Base-by-base conservation (phyloP, 2,113 vertebrate species). In the Catagonus wagneri region DNA sequence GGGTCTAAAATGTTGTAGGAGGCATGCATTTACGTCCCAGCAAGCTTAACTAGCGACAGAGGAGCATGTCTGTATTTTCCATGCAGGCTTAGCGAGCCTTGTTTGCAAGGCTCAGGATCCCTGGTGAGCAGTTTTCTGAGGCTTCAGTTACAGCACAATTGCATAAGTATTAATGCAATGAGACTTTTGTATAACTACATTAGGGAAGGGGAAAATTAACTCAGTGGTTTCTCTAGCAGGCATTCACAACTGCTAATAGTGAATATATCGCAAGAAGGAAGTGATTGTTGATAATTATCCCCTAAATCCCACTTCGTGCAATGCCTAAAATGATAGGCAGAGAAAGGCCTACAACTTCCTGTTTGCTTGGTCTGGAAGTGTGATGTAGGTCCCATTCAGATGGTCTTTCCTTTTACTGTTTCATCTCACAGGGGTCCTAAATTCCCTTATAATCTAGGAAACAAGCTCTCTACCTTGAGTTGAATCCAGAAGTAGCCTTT, bases 31-130 rank as follows among this genome's bases (percentile, higher is more conserved):
- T 96, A 98, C 78, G 88, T 97, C 96, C 95, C 93, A 95, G 97
- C 89, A 93, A 92, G 94, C 97, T 98, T 98, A 98, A 98, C 97
- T 97, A 95, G 96, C 95, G 90, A 89, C 97, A 81, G 92, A 97
- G 95, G 97, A 93, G 75, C 97, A 93, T 12, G 95, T 93, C 97
- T 98, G 97, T 95, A 97, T 98, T 98, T 98, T 97, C 97, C 96
- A 97, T 94, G 97, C 96, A 90, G 93, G 87, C 91, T 97, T 93
- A 96, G 65, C 39, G 83, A 96, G 97, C 83, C 96, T 97, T 96
- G 96, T 97, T 96, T 97, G 90, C 92, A 95, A 95, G 88, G 92
- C 95, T 97, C 68, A 15, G 81, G 96, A 95, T 98, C 97, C 97
- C 98, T 91, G 80, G 97, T 98, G 97, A 96, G 97, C 96, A 87